These are phyloP conservation scores for Lymantria dispar DNA, from an alignment of 2,888 invertebrate genomes.

Conservation along the genomic window DNA sequence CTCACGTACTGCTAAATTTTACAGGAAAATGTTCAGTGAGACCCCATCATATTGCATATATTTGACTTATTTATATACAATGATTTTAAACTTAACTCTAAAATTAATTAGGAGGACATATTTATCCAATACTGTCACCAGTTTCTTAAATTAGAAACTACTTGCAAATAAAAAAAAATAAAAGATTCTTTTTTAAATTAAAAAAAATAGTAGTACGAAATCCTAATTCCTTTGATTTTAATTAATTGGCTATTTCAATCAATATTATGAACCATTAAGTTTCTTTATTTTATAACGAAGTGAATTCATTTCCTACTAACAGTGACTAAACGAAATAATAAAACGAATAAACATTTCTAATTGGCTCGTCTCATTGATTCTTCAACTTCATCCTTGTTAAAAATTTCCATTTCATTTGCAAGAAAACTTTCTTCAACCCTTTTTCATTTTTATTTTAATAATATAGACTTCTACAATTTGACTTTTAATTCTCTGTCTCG, in stretches of 20 bases:
- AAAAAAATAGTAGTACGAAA: not conserved
- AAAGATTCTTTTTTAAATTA: not conserved
- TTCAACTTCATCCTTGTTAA: conserved; percentile 63
- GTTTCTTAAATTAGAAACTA: too few species aligned
- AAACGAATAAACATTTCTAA: conserved; percentile 53
- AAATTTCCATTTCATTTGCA: conserved; percentile 78
- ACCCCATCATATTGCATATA: too few species aligned
- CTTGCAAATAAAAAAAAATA: too few species aligned
- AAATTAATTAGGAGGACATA: too few species aligned
- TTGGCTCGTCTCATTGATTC: conserved; percentile 60
- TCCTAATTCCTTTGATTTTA: not conserved
- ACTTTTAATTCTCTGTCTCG: conserved; percentile 64
- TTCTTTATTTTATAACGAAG: conserved; percentile 12
- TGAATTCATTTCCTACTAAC: conserved; percentile 8
- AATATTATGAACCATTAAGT: conserved; percentile 13
- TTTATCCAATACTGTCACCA: too few species aligned
- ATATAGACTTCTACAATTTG: conserved; percentile 38
- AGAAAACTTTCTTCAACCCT: conserved; percentile 65
- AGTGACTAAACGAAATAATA: conserved; percentile 39
- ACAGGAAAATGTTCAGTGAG: too few species aligned
- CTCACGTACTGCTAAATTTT: too few species aligned
- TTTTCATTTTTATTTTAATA: conserved; percentile 46
- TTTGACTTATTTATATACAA: too few species aligned
- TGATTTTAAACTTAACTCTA: too few species aligned
- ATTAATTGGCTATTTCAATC: not conserved